Conservation (phyloP, 2,888 invertebrate species). For the Phaonia tiefii region DNA sequence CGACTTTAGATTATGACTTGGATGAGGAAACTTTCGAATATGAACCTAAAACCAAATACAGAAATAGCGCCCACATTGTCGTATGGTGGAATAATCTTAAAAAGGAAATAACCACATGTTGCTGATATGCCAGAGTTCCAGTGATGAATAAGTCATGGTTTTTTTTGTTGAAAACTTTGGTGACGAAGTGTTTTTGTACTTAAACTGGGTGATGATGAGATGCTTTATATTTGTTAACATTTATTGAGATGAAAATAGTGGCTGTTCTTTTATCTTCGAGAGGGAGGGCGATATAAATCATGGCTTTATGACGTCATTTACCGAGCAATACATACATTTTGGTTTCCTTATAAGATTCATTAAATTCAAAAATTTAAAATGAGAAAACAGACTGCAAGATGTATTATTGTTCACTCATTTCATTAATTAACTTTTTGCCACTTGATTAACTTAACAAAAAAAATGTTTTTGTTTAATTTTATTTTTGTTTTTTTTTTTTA, state of each 20-base stretch:
- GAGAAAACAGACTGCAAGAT: not conserved
- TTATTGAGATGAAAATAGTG: not conserved
- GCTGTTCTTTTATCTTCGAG: not conserved
- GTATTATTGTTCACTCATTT: constrained; percentile 18
- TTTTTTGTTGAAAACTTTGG: constrained; percentile 7
- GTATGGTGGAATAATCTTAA: not conserved
- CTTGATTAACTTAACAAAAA: constrained; percentile 43
- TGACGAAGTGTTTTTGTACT: not conserved
- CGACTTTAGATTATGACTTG: too few species aligned
- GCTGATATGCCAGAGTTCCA: not conserved
- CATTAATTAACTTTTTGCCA: constrained; percentile 40
- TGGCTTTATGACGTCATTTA: constrained; percentile 57
- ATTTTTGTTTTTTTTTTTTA: not conserved
- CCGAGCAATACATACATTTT: not conserved
- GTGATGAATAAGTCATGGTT: constrained; percentile 27
- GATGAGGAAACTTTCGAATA: too few species aligned
- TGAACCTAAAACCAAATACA: not conserved
- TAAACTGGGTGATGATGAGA: constrained; percentile 1
- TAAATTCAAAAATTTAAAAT: constrained; percentile 11
- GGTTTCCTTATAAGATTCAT: not conserved
- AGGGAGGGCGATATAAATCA: not conserved
- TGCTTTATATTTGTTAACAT: too few species aligned
- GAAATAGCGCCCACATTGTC: constrained; percentile 15
- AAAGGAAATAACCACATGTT: constrained; percentile 39
- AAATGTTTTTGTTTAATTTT: constrained; percentile 16